phyloP scores from a whole-genome alignment of 2,888 invertebrate genomes.

The Acleris laterana region DNA sequence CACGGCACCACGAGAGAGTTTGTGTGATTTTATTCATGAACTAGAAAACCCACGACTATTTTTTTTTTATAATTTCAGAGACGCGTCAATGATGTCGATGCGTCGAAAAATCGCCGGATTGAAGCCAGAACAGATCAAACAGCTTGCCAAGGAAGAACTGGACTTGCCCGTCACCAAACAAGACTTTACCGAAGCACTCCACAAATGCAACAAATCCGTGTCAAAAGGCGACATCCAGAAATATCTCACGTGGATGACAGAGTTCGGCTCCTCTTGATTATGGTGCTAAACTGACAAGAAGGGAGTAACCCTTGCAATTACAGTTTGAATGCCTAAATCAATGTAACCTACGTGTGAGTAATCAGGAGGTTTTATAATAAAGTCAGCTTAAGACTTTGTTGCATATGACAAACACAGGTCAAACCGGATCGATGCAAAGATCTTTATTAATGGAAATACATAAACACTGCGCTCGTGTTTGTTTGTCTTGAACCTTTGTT shows the following conservation, averaged over 20 bases:
- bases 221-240: slow-evolving; percentile 97
- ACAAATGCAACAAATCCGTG: slow-evolving; percentile 98
- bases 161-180: slow-evolving; percentile 96
- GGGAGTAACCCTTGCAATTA: slow-evolving; percentile 18
- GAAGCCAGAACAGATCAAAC: slow-evolving; percentile 96
- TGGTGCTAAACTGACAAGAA: slow-evolving; percentile 37
- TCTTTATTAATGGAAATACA: too few species aligned
- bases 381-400: too few species aligned
- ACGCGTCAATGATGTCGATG: slow-evolving; percentile 99
- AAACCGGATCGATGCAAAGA: too few species aligned
- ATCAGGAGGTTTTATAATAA: too few species aligned
- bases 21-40: too few species aligned
- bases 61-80: slow-evolving; percentile 81
- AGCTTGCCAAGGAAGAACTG: slow-evolving; percentile 96
- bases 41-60: too few species aligned
- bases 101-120: slow-evolving; percentile 96
- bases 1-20: too few species aligned
- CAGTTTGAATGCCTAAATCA: slow-evolving; percentile 5
- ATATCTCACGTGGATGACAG: slow-evolving; percentile 98
- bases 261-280: slow-evolving; percentile 96
- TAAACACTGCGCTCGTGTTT: too few species aligned
- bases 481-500: too few species aligned
- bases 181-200: slow-evolving; percentile 97
- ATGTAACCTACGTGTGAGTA: neutral
- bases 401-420: too few species aligned